Conservation (phyloP, 1,140 invertebrate genomes). For the Nasonia longicornis region DNA sequence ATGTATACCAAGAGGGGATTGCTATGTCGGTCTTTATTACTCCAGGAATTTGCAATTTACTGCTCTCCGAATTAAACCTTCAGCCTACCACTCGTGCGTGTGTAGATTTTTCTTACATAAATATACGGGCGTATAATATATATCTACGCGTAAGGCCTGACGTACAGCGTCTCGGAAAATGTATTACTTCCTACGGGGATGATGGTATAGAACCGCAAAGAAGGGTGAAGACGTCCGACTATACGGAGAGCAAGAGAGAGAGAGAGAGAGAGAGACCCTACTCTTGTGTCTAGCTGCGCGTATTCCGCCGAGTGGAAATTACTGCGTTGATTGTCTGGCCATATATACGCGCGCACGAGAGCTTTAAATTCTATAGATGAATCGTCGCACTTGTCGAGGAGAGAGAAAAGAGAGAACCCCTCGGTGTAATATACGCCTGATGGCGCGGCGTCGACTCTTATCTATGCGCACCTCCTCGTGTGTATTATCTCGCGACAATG, state of each 20-base stretch:
- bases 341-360: neutral
- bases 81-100: neutral
- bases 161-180: neutral
- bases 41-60: conserved; percentile 3
- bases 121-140: neutral
- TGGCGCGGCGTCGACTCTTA: neutral
- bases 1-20: neutral
- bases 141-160: too few species aligned
- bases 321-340: conserved; percentile 3
- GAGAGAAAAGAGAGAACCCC: too few species aligned
- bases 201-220: neutral
- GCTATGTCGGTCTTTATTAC: neutral
- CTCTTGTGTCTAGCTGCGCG: neutral
- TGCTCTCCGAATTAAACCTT: neutral
- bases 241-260: neutral
- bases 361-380: conserved; percentile 4
- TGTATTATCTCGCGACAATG: neutral
- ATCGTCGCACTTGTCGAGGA: neutral
- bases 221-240: neutral
- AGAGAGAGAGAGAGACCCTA: neutral
- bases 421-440: neutral
- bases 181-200: neutral
- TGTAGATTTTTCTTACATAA: neutral
- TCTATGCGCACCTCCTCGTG: neutral
- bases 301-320: conserved; percentile 5